Percentiles rank a stretch among this genome's conserved stretches.
These are phyloP conservation scores for Brachionus sp. DNA, from an alignment of 1,140 invertebrate species.

Conservation along the genomic window DNA sequence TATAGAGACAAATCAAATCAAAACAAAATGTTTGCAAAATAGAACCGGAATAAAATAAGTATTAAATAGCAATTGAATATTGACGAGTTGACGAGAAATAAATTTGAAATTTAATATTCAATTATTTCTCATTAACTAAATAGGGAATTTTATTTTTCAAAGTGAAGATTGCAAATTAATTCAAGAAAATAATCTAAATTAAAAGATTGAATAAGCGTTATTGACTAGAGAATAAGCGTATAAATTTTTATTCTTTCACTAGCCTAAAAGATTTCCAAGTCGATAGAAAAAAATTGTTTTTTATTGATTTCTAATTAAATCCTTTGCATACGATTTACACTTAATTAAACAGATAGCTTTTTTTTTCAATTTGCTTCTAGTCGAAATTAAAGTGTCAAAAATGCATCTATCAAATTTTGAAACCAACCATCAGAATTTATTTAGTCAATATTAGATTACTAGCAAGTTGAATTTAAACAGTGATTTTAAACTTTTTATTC, in stretches of 20 bases:
- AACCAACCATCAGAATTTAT: no score
- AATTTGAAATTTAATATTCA: slow-evolving; percentile 45
- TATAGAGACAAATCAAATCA: slow-evolving; percentile 30
- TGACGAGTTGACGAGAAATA: slow-evolving; percentile 31
- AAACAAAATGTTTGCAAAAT: slow-evolving; percentile 30
- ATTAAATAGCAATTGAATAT: slow-evolving; percentile 41
- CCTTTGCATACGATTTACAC: slow-evolving; percentile 36
- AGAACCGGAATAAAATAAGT: slow-evolving; percentile 6
- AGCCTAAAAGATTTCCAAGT: background rate
- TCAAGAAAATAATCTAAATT: slow-evolving; percentile 39
- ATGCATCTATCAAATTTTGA: background rate
- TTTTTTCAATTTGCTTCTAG: background rate
- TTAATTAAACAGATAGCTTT: background rate
- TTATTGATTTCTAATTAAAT: slow-evolving; percentile 8
- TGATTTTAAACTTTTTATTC: no score
- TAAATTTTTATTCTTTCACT: background rate
- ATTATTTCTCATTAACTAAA: slow-evolving; percentile 27
- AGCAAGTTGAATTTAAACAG: no score
- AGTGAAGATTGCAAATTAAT: slow-evolving; percentile 20
- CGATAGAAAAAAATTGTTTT: background rate
- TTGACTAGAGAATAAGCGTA: slow-evolving; percentile 37
- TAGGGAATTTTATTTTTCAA: background rate
- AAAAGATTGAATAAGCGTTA: slow-evolving; percentile 44
- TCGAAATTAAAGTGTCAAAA: background rate
- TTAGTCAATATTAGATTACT: no score